phyloP scores from a whole-genome alignment of 2,888 invertebrate species.

The Leptinotarsa tumamoca region DNA sequence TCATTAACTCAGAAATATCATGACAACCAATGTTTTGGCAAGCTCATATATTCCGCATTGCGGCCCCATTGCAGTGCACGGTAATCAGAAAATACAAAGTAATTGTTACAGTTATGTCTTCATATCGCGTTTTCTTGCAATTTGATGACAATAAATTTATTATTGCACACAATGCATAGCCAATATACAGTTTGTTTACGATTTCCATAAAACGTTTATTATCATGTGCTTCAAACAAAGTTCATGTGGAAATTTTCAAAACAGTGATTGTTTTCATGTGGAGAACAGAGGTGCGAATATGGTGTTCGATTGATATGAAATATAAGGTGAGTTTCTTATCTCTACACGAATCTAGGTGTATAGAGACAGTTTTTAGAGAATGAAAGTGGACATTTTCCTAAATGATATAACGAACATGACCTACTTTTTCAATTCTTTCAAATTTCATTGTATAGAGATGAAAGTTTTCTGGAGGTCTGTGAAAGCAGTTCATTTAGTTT shows the following conservation, averaged over 20 bases:
- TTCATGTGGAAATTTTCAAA: too few species aligned
- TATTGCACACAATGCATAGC: conserved; percentile 8
- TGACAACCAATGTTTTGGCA: conserved; percentile 10
- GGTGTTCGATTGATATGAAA: not conserved
- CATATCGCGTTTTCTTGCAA: not conserved
- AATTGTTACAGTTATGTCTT: not conserved
- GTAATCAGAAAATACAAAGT: not conserved
- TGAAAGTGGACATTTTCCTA: too few species aligned
- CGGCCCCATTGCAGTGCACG: not conserved
- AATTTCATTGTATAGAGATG: too few species aligned
- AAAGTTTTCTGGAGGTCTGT: too few species aligned
- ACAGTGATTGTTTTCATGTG: conserved; percentile 13
- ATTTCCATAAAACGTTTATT: too few species aligned
- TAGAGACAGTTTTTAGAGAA: too few species aligned
- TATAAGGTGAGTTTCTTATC: too few species aligned
- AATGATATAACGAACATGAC: too few species aligned
- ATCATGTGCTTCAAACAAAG: too few species aligned
- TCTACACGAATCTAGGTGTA: not conserved
- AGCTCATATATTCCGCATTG: conserved; percentile 17
- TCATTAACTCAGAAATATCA: not conserved
- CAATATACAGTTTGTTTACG: too few species aligned
- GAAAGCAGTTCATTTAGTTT: too few species aligned
- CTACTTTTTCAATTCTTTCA: too few species aligned
- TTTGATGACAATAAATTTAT: not conserved
- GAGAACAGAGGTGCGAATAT: not conserved